Evolutionary conservation across 2,113 vertebrate species (phyloP).

Genomic region (Xenopus borealis): DNA sequence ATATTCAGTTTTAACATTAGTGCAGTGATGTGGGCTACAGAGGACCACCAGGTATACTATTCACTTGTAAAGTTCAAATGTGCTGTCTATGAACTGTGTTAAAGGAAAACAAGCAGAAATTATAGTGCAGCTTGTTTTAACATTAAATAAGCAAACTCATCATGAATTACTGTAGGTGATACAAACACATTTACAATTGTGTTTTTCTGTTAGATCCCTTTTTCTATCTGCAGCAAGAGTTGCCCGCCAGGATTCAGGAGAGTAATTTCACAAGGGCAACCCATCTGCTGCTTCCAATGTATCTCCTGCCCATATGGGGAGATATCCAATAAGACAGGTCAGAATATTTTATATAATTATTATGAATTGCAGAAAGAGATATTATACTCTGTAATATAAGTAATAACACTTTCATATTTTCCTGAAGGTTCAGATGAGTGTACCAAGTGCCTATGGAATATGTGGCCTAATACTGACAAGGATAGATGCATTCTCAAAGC

Average conservation of each 20-base stretch:
- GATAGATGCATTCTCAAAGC: slow-evolving; percentile 12
- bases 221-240: slow-evolving; percentile 4
- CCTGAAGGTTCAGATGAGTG: slow-evolving; percentile 52
- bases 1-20: neutral
- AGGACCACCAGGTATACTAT: neutral
- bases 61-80: too few relatives aligned
- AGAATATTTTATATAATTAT: neutral
- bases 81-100: neutral
- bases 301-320: slow-evolving; percentile 5
- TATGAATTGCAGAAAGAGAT: neutral
- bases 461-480: slow-evolving; percentile 9
- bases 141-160: neutral
- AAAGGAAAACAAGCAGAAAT: too few relatives aligned
- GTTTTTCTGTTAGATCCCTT: neutral
- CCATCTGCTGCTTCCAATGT: slow-evolving; percentile 15
- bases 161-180: neutral
- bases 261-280: neutral
- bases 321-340: slow-evolving; percentile 17
- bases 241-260: slow-evolving; percentile 15
- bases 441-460: slow-evolving; percentile 49
- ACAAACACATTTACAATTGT: too few relatives aligned
- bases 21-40: neutral
- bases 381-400: neutral
- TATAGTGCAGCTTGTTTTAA: neutral
- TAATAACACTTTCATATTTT: neutral